phyloP scores from a whole-genome alignment of 92 coral and sea anemone species.

The Zoanthus gigantus region DNA sequence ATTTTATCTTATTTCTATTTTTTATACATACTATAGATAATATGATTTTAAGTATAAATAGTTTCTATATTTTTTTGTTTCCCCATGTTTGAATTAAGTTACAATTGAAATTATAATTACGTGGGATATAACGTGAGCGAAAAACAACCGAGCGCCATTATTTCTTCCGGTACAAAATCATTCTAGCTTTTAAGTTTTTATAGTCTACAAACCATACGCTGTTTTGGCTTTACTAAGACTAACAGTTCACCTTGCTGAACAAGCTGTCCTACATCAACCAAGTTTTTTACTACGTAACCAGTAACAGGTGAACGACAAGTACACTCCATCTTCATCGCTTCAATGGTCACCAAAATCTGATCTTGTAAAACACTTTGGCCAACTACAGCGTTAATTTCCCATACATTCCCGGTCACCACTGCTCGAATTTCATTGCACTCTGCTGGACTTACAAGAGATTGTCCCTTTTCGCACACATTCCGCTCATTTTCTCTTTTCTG shows the following conservation, averaged over 20 bases:
- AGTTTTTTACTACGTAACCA: conserved; percentile 37
- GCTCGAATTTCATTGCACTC: conserved; percentile 52
- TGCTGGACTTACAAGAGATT: conserved; percentile 6
- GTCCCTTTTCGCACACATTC: background rate
- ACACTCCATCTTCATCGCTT: conserved; percentile 74
- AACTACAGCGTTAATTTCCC: conserved; percentile 41
- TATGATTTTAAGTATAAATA: too few species aligned
- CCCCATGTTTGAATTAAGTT: too few species aligned
- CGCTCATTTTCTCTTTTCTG: background rate
- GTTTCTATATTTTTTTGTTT: too few species aligned
- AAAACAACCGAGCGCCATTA: too few species aligned
- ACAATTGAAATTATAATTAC: too few species aligned
- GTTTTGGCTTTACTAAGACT: conserved; percentile 18
- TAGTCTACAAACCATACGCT: background rate
- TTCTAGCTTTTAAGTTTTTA: background rate
- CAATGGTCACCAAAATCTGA: conserved; percentile 49
- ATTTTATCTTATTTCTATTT: too few species aligned
- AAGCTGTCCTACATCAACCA: conserved; percentile 50
- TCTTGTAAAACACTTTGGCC: conserved; percentile 41
- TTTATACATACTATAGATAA: too few species aligned
- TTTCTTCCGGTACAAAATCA: too few species aligned
- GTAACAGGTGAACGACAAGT: conserved; percentile 48
- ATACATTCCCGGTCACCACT: conserved; percentile 59
- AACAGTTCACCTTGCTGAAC: conserved; percentile 67
- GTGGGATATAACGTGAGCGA: too few species aligned